These are phyloP conservation scores for Brachionus manjavacas DNA, from an alignment of 1,140 invertebrate genomes.

Conservation along the genomic window DNA sequence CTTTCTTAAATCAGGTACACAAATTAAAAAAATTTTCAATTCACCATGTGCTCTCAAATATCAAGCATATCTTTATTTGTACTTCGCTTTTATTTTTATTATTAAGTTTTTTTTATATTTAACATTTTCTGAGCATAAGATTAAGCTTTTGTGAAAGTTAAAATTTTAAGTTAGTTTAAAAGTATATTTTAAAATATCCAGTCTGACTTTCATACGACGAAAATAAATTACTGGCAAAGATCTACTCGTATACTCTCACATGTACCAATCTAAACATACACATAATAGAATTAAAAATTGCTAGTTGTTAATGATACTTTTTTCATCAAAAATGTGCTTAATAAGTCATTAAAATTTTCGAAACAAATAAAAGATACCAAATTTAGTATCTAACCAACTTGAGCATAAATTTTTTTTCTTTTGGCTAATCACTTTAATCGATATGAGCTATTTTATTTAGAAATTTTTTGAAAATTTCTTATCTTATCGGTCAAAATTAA, in stretches of 20 bases:
- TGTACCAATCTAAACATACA: too few species aligned
- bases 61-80: not conserved
- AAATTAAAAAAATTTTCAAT: not conserved
- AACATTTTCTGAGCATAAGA: not conserved
- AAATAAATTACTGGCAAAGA: not conserved
- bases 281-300: too few species aligned
- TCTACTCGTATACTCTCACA: not conserved
- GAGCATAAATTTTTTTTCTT: not conserved
- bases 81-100: not conserved
- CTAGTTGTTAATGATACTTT: too few species aligned
- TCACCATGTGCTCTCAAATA: not conserved
- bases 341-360: not conserved
- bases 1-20: not conserved
- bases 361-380: not conserved
- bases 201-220: not conserved
- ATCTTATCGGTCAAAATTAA: not conserved
- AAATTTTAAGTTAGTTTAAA: not conserved
- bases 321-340: too few species aligned
- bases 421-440: not conserved
- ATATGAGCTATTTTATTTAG: not conserved
- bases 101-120: not conserved
- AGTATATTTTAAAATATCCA: not conserved
- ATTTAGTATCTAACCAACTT: not conserved
- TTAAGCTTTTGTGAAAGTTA: not conserved
- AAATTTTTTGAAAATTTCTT: not conserved